Percentiles rank a stretch among this genome's conserved stretches.
These are phyloP conservation scores for Tolypeutes matacus DNA, from an alignment of 2,797 vertebrate genomes.

Conservation along the genomic window DNA sequence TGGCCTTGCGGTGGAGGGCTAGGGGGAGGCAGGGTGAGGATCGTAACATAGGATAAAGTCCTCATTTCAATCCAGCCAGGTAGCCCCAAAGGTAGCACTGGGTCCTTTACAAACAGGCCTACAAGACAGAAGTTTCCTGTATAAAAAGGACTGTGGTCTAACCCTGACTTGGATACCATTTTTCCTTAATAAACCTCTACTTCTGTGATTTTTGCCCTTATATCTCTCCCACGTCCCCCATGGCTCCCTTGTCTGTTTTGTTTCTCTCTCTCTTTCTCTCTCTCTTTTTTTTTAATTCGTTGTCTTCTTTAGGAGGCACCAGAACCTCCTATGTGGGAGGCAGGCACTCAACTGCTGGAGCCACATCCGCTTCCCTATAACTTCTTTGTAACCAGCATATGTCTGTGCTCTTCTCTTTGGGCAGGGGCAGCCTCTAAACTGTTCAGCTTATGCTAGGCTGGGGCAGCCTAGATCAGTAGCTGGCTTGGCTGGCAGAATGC, in stretches of 20 bases:
- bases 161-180: neutral
- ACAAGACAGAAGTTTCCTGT: neutral
- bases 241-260: too few species aligned
- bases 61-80: neutral
- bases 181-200: neutral
- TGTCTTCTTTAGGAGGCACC: too few species aligned
- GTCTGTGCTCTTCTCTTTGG: neutral
- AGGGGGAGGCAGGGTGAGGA: neutral
- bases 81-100: too few species aligned
- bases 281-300: too few species aligned
- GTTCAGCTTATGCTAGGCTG: too few species aligned
- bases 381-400: neutral
- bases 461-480: neutral
- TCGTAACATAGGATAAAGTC: neutral
- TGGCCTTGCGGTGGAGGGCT: neutral
- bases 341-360: too few species aligned
- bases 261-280: too few species aligned
- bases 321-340: too few species aligned
- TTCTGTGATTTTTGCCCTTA: neutral
- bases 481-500: neutral
- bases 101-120: neutral
- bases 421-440: neutral
- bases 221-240: too few species aligned
- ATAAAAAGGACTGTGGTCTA: neutral
- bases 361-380: too few species aligned